Conservation (phyloP, 2,113 vertebrate genomes). For the Sapayoa aenigma region DNA sequence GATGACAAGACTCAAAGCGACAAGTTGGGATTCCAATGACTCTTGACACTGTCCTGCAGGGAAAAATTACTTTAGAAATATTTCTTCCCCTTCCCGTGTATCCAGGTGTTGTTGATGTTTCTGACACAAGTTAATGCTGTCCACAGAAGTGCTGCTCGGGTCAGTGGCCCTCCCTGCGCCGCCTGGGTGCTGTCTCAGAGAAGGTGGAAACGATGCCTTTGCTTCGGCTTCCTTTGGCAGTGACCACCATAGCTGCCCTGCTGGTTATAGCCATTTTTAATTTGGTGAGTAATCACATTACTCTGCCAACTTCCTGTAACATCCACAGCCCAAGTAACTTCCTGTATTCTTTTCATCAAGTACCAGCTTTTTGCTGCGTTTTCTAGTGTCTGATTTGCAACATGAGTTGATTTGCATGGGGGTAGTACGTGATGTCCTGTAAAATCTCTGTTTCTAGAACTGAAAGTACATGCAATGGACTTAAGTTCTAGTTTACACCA, state of each 20-base stretch:
- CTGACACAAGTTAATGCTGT: neutral
- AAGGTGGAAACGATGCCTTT: conserved; percentile 85
- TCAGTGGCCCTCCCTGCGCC: conserved; percentile 70
- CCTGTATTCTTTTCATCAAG: neutral
- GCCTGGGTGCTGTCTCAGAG: conserved; percentile 76
- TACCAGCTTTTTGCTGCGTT: neutral
- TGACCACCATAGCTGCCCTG: conserved; percentile 80
- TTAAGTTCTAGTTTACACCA: neutral
- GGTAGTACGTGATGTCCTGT: neutral
- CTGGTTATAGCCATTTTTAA: conserved; percentile 84
- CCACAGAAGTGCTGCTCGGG: conserved; percentile 81
- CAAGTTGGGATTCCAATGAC: neutral
- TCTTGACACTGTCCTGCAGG: neutral
- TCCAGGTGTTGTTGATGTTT: neutral
- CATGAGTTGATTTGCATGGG: neutral
- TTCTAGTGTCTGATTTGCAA: neutral
- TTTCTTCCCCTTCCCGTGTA: neutral
- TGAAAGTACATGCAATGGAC: neutral
- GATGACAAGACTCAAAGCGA: neutral
- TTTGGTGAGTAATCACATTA: conserved; percentile 74
- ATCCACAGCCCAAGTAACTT: neutral
- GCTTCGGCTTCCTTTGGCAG: conserved; percentile 83
- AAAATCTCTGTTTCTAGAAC: neutral
- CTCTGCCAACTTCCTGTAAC: neutral
- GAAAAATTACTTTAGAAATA: neutral